Conservation (phyloP, 2,888 invertebrate genomes). For the Drosophila anomalata region DNA sequence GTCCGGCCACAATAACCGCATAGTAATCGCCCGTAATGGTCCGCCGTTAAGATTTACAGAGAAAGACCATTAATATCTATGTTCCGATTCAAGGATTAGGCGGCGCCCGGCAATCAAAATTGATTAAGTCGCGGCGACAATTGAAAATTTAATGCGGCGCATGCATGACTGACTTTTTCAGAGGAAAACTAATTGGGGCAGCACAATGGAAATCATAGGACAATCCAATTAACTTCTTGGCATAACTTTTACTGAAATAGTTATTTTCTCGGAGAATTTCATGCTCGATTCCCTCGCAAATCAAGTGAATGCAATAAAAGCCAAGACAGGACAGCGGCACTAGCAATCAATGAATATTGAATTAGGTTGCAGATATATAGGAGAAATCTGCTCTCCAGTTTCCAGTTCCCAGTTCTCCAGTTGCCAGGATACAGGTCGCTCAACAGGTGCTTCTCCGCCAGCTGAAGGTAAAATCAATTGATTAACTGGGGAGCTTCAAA, state of each 20-base stretch:
- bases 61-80: slow-evolving; percentile 40
- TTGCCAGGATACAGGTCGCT: slow-evolving; percentile 10
- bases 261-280: background rate
- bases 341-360: slow-evolving; percentile 60
- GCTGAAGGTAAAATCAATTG: slow-evolving; percentile 48
- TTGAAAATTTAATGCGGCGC: slow-evolving; percentile 30
- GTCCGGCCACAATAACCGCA: slow-evolving; percentile 20
- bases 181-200: slow-evolving; percentile 11
- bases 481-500: slow-evolving; percentile 63
- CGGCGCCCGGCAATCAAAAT: slow-evolving; percentile 24
- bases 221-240: background rate
- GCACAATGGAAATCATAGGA: background rate
- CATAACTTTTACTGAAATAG: background rate
- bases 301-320: slow-evolving; percentile 37
- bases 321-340: slow-evolving; percentile 21
- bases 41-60: slow-evolving; percentile 35
- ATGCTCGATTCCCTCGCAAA: slow-evolving; percentile 8
- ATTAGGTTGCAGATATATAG: slow-evolving; percentile 28
- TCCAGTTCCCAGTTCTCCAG: slow-evolving; percentile 1
- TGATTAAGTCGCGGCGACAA: slow-evolving; percentile 40
- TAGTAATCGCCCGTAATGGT: slow-evolving; percentile 37
- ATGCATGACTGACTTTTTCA: background rate
- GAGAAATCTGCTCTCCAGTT: background rate
- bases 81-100: slow-evolving; percentile 28
- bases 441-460: slow-evolving; percentile 50